phyloP scores from a whole-genome alignment of 92 coral and sea anemone species.

The Hydrozoanthus gracilis region DNA sequence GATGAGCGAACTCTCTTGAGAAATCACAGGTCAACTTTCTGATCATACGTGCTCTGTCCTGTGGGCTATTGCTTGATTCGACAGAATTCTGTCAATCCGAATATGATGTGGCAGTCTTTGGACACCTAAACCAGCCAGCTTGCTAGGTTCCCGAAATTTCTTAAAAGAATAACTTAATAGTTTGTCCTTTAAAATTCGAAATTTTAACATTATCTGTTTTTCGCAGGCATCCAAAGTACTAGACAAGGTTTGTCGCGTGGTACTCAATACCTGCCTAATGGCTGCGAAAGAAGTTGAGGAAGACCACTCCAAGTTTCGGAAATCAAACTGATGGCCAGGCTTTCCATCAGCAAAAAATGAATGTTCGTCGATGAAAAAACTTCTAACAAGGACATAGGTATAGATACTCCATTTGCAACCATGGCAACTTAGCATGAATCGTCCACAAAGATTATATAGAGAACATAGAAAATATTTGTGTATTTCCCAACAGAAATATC shows the following conservation, averaged over 20 bases:
- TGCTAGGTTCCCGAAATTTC: no score
- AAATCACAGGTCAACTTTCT: no score
- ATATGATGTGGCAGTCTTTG: no score
- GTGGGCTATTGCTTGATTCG: no score
- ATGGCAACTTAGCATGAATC: background rate
- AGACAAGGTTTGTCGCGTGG: constrained; percentile 34
- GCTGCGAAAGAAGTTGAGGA: constrained; percentile 30
- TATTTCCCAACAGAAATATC: background rate
- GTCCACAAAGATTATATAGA: background rate
- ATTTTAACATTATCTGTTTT: background rate
- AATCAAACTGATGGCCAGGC: background rate
- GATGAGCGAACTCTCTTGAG: no score
- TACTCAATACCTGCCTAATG: constrained; percentile 29
- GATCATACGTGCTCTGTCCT: no score
- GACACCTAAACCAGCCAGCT: no score
- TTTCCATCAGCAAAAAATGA: background rate
- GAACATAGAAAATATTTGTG: background rate
- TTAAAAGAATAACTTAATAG: no score
- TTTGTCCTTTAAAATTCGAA: background rate
- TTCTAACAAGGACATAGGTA: background rate
- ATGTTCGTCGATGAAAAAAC: background rate
- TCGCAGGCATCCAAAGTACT: constrained; percentile 40
- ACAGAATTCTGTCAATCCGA: no score
- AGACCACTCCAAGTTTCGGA: background rate
- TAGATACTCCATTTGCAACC: background rate